A percentile compares a stretch with the other conserved stretches of the same genome.
Conservation (phyloP, 1,140 invertebrate species). For the Pseudomyrmex sp. region DNA sequence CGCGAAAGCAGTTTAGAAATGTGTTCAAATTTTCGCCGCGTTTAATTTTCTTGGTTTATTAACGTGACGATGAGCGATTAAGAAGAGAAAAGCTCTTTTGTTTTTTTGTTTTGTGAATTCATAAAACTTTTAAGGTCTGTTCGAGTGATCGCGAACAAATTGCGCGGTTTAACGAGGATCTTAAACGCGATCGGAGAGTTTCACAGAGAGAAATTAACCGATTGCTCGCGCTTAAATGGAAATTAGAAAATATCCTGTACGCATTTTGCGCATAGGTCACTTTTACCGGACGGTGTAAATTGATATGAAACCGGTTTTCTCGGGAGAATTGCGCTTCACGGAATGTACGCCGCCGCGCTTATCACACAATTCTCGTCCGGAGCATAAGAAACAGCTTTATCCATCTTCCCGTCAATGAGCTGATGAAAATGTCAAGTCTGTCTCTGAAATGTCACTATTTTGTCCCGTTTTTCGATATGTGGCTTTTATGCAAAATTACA, state of each 20-base stretch:
- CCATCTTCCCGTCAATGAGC: neutral
- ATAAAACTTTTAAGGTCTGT: no score
- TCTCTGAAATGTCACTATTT: no score
- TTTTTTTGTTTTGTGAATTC: no score
- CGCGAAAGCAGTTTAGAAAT: no score
- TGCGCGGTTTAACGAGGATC: neutral
- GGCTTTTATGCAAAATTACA: no score
- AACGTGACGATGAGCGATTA: no score
- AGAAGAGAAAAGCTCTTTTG: no score
- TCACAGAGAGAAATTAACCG: constrained; percentile 36
- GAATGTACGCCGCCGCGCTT: constrained; percentile 3
- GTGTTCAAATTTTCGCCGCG: no score
- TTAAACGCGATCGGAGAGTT: constrained; percentile 4
- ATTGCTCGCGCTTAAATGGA: constrained; percentile 5
- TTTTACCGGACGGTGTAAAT: constrained; percentile 50
- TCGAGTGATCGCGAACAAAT: no score
- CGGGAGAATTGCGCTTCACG: neutral
- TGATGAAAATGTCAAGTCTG: neutral
- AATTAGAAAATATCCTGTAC: constrained; percentile 1
- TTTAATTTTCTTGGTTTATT: no score
- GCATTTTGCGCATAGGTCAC: constrained; percentile 4
- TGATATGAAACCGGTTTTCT: constrained; percentile 55
- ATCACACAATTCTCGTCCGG: neutral
- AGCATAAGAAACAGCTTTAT: constrained; percentile 22
- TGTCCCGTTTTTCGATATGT: no score